These are phyloP conservation scores for Harpalus rufipes DNA, from an alignment of 2,888 invertebrate genomes.

Conservation along the genomic window DNA sequence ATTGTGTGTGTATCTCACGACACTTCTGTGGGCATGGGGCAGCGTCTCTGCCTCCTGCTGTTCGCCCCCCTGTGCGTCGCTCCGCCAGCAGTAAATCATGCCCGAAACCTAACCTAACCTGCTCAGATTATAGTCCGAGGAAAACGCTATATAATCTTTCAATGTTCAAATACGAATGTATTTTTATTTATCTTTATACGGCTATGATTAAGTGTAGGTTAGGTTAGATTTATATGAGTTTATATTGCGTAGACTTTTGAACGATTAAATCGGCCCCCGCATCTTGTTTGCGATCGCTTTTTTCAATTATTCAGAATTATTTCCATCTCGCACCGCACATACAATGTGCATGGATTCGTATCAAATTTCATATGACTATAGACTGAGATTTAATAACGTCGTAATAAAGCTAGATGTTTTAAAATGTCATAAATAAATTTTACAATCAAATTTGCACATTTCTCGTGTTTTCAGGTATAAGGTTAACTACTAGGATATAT, in stretches of 20 bases:
- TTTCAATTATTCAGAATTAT: conserved; percentile 46
- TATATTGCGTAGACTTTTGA: conserved; percentile 66
- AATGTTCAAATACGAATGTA: conserved; percentile 68
- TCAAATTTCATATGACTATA: conserved; percentile 13
- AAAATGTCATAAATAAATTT: conserved; percentile 2
- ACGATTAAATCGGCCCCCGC: conserved; percentile 66
- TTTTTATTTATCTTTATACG: conserved; percentile 68
- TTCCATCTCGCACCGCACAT: conserved; percentile 7
- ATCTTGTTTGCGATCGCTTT: conserved; percentile 41
- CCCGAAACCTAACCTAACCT: conserved; percentile 69
- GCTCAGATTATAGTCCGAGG: conserved; percentile 68
- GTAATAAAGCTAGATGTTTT: conserved; percentile 16
- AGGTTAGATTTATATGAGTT: conserved; percentile 67
- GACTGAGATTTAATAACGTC: conserved; percentile 25
- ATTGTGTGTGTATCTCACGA: conserved; percentile 36
- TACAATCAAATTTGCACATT: conserved; percentile 14
- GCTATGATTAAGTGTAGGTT: conserved; percentile 68
- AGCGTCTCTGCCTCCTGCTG: conserved; percentile 67
- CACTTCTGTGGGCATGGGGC: conserved; percentile 8
- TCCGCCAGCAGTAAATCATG: conserved; percentile 70
- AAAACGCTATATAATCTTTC: conserved; percentile 68
- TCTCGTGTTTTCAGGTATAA: neutral
- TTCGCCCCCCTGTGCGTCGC: conserved; percentile 70
- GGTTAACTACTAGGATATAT: neutral
- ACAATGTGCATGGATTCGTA: conserved; percentile 19